Percentiles rank a stretch among this genome's conserved stretches.
Conservation (phyloP, 1,140 invertebrate genomes). For the Orussus abietinus region DNA sequence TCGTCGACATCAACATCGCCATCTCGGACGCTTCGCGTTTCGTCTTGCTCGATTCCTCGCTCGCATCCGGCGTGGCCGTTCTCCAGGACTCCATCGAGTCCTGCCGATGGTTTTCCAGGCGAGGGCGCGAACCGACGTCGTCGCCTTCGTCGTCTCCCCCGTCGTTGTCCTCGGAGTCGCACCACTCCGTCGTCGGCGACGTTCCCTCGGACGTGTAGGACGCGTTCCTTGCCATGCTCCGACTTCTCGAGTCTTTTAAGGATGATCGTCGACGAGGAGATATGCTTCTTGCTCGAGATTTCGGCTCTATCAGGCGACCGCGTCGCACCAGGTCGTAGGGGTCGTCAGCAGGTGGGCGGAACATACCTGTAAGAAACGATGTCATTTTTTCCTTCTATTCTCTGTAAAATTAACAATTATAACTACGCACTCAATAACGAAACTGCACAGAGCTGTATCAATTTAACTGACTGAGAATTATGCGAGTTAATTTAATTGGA, state of each 20-base stretch:
- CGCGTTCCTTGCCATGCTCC: slow-evolving; percentile 53
- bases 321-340: slow-evolving; percentile 78
- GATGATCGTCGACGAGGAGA: slow-evolving; percentile 53
- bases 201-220: slow-evolving; percentile 17
- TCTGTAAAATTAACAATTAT: slow-evolving; percentile 2
- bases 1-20: slow-evolving; percentile 4
- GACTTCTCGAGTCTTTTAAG: slow-evolving; percentile 52
- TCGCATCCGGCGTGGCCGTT: slow-evolving; percentile 4
- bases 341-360: slow-evolving; percentile 53
- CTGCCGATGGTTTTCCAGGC: slow-evolving; percentile 18
- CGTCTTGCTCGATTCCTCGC: slow-evolving; percentile 10
- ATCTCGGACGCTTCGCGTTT: slow-evolving; percentile 5
- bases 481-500: no score
- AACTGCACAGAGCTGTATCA: no score
- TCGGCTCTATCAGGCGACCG: slow-evolving; percentile 64
- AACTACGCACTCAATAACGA: no score
- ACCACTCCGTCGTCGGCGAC: slow-evolving; percentile 41
- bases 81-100: slow-evolving; percentile 6
- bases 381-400: slow-evolving; percentile 9
- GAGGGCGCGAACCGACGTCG: no score
- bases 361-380: slow-evolving; percentile 34
- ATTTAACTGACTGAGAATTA: no score
- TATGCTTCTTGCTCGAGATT: slow-evolving; percentile 60
- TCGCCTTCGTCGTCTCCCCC: background rate
- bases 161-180: slow-evolving; percentile 28